phyloP scores from a whole-genome alignment of 2,113 vertebrate genomes.

The Polyodon spathula region DNA sequence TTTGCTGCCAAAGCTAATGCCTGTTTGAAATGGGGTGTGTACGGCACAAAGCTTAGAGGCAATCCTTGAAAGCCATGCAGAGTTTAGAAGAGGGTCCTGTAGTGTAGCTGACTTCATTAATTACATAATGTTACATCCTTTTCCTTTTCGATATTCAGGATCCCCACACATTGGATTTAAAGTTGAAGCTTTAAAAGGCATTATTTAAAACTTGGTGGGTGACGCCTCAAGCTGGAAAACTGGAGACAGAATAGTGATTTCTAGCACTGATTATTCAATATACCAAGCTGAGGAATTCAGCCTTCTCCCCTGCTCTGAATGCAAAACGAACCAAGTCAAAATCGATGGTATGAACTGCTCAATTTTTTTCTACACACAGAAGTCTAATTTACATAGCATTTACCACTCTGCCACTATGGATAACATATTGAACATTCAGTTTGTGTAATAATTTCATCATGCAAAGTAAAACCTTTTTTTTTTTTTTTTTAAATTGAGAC shows the following conservation, averaged over 20 bases:
- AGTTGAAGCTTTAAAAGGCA: conserved; percentile 32
- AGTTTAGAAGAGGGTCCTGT: no score
- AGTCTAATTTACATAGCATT: no score
- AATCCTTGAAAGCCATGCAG: no score
- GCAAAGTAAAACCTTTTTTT: no score
- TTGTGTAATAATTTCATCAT: no score
- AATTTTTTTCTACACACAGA: no score
- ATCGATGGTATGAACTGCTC: conserved; percentile 46
- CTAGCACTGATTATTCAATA: conserved; percentile 40
- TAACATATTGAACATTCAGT: no score
- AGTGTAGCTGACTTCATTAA: no score
- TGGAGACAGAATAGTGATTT: conserved; percentile 28
- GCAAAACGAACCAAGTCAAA: conserved; percentile 40
- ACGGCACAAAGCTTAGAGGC: background rate
- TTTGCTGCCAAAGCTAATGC: background rate
- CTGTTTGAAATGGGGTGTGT: background rate
- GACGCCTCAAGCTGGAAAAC: conserved; percentile 39
- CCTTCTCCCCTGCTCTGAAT: conserved; percentile 36
- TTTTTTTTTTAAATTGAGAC: no score
- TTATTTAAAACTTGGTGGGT: conserved; percentile 35
- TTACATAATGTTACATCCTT: no score
- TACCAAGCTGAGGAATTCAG: conserved; percentile 42
- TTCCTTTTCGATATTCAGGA: conserved; percentile 19
- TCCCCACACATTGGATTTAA: conserved; percentile 35
- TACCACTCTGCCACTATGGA: no score